Base-by-base conservation (phyloP, 2,113 vertebrate species). In the Nicator chloris region DNA sequence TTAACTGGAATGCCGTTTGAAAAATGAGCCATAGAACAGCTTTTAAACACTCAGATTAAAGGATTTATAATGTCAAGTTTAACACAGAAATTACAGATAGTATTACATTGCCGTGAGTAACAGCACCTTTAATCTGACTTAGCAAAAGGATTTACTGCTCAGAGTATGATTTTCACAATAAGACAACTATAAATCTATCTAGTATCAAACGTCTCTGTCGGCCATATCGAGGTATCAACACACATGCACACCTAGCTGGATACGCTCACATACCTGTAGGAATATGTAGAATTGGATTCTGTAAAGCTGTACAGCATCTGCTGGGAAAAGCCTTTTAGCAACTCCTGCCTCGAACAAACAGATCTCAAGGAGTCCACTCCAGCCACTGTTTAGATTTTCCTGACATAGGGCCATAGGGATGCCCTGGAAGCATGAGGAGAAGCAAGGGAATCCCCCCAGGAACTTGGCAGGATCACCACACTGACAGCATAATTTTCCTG, bases 61-160 rank as follows among this genome's bases (percentile, higher is more conserved):
- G 98, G 98, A 98, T 99, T 99, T 99, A 99, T 99, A 99, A 99
- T 99, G 99, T 98, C 98, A 99, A 98, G 98, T 99, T 99, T 98
- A 98, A 98, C 98, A 98, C 97, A 97, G 98, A 98, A 99, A 98
- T 99, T 98, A 98, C 95, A 97, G 97, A 98, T 97, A 98, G 97
- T 97, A 98, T 98, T 98, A 97, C 97, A 98, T 93, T 96, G 97
- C 96, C 90, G 94, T 98, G 97, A 98, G 95, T 98, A 98, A 98
- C 98, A 97, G 97, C 98, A 98, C 97, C 97, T 98, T 98, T 98
- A 98, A 98, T 98, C 97, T 98, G 98, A 98, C 97, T 98, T 97
- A 96, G 95, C 97, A 96, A 97, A 96, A 97, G 97, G 97, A 98
- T 98, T 98, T 98, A 97, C 95, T 97, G 91, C 94, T 88, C 65